phyloP scores from a whole-genome alignment of 1,140 invertebrate genomes.

The Colletes latitarsis region DNA sequence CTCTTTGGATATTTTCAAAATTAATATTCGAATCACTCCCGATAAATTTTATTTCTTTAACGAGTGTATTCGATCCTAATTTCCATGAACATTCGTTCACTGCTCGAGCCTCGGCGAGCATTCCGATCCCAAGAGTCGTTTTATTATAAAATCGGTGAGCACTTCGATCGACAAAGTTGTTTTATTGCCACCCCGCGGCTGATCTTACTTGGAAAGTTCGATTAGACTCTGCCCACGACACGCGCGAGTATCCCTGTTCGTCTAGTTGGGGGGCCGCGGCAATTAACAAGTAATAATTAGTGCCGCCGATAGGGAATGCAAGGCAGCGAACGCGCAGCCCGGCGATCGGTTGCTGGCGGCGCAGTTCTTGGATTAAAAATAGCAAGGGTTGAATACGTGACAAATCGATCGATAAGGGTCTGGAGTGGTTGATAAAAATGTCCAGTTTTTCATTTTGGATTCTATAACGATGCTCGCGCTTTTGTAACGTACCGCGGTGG shows the following conservation, averaged over 20 bases:
- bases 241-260: background rate
- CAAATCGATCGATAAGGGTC: background rate
- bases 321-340: background rate
- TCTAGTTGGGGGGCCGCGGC: background rate
- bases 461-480: background rate
- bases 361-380: no score
- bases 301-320: background rate
- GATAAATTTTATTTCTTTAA: no score
- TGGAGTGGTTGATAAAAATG: background rate
- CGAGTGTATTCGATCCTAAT: no score
- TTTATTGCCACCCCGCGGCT: no score
- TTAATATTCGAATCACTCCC: no score
- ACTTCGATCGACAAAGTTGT: no score
- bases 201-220: background rate
- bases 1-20: no score
- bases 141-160: no score
- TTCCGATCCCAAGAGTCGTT: no score
- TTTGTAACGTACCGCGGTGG: constrained; percentile 1
- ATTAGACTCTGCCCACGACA: background rate
- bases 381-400: background rate
- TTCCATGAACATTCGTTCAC: no score
- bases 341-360: background rate
- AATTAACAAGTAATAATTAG: constrained; percentile 34
- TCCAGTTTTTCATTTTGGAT: background rate
- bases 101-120: no score